Evolutionary conservation across 2,888 invertebrate genomes (phyloP).

Genomic region (Eledona agricola): DNA sequence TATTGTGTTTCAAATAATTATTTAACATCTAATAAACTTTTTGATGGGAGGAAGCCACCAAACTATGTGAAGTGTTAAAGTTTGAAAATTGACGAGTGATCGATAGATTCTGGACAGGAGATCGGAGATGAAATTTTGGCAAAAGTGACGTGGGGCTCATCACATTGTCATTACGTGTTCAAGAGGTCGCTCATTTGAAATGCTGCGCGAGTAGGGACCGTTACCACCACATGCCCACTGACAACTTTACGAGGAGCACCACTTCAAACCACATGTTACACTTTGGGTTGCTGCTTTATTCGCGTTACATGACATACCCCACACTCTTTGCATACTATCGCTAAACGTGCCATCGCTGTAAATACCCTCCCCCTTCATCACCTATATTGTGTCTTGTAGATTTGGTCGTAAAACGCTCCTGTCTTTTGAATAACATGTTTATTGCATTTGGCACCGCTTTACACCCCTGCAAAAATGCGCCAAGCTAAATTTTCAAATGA

Average conservation of each 20-base stretch:
- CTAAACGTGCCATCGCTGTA: slow-evolving; percentile 40
- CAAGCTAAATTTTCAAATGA: slow-evolving; percentile 47
- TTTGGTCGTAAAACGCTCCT: slow-evolving; percentile 45
- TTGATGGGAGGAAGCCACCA: no score
- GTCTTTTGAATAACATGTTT: slow-evolving; percentile 50
- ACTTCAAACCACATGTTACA: slow-evolving; percentile 65
- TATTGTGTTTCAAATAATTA: no score
- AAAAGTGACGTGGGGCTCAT: slow-evolving; percentile 54
- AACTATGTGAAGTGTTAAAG: no score
- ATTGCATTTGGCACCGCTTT: slow-evolving; percentile 49
- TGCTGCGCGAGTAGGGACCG: slow-evolving; percentile 60
- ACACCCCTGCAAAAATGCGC: slow-evolving; percentile 44
- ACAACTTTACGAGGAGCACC: slow-evolving; percentile 64
- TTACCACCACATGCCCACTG: slow-evolving; percentile 63
- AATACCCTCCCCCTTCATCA: slow-evolving; percentile 34
- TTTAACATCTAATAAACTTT: no score
- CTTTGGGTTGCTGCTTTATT: slow-evolving; percentile 62
- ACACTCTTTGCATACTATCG: slow-evolving; percentile 50
- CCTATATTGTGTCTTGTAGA: slow-evolving; percentile 38
- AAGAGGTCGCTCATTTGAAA: slow-evolving; percentile 60
- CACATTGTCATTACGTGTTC: slow-evolving; percentile 61
- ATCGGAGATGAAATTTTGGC: no score
- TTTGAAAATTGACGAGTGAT: no score
- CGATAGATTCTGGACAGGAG: no score
- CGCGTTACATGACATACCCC: slow-evolving; percentile 61